A percentile compares a stretch with the other conserved stretches of the same genome.
These are phyloP conservation scores for Cataglyphis albicans DNA, from an alignment of 2,888 invertebrate genomes.

Conservation along the genomic window DNA sequence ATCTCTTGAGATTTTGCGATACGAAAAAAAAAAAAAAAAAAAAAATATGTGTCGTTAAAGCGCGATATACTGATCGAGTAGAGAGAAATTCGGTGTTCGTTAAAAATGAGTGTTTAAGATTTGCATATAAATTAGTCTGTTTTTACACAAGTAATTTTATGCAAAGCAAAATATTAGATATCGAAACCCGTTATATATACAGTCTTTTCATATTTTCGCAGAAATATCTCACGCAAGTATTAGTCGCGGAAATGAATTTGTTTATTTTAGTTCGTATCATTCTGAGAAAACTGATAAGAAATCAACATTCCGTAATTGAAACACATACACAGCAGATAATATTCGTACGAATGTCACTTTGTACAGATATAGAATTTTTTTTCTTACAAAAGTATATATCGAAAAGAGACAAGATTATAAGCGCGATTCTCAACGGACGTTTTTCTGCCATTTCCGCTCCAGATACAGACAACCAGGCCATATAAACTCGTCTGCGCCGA, in stretches of 20 bases:
- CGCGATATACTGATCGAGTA: not conserved
- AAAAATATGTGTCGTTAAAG: not conserved
- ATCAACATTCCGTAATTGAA: slow-evolving; percentile 14
- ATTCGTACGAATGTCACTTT: slow-evolving; percentile 12
- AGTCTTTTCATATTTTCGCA: not conserved
- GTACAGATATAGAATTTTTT: not conserved
- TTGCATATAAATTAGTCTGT: not conserved
- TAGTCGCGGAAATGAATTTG: slow-evolving; percentile 2
- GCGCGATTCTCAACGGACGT: slow-evolving; percentile 70
- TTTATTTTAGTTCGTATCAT: slow-evolving; percentile 4
- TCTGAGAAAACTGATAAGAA: not conserved
- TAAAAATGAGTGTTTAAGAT: not conserved
- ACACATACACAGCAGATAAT: not conserved
- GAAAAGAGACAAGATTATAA: slow-evolving; percentile 51
- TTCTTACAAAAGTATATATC: slow-evolving; percentile 43
- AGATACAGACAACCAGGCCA: slow-evolving; percentile 83
- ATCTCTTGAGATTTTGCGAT: not conserved
- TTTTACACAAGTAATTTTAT: not conserved
- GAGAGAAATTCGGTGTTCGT: not conserved
- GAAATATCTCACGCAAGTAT: not conserved
- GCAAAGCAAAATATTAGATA: not conserved
- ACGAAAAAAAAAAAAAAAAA: not conserved
- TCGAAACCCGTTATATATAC: not conserved
- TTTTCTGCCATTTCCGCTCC: slow-evolving; percentile 84
- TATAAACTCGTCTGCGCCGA: slow-evolving; percentile 75